A percentile compares a stretch with the other conserved stretches of the same genome.
Conservation (phyloP, 2,113 vertebrate genomes). For the Coracopsis vasa region DNA sequence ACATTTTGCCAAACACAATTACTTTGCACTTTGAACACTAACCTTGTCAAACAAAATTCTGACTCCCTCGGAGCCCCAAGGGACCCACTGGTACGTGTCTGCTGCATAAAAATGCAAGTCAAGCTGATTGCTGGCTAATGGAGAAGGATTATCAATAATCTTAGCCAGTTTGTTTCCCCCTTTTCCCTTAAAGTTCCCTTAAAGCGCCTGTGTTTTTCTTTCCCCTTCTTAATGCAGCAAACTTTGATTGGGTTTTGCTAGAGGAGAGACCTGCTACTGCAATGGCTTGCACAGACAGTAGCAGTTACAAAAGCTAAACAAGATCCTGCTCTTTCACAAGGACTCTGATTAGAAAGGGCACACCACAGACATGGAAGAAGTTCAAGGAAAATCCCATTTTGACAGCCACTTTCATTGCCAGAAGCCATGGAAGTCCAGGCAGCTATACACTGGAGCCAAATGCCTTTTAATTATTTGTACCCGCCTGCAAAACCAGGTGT, state of each 20-base stretch:
- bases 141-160: background rate
- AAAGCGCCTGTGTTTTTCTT: rapidly evolving
- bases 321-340: background rate
- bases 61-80: background rate
- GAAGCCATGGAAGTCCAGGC: background rate
- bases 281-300: background rate
- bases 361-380: background rate
- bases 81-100: rapidly evolving
- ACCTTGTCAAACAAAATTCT: background rate
- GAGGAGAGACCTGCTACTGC: background rate
- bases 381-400: background rate
- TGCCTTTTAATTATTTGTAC: rapidly evolving
- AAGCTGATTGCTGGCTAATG: background rate
- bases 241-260: background rate
- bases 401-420: background rate
- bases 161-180: background rate
- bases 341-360: background rate
- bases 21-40: background rate
- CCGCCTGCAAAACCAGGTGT: background rate
- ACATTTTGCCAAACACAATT: rapidly evolving
- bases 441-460: background rate
- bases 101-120: rapidly evolving
- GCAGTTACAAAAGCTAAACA: background rate
- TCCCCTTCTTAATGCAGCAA: background rate
- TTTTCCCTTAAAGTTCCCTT: background rate